Conservation (phyloP, 2,113 vertebrate species). For the Spheniscus mendiculus region DNA sequence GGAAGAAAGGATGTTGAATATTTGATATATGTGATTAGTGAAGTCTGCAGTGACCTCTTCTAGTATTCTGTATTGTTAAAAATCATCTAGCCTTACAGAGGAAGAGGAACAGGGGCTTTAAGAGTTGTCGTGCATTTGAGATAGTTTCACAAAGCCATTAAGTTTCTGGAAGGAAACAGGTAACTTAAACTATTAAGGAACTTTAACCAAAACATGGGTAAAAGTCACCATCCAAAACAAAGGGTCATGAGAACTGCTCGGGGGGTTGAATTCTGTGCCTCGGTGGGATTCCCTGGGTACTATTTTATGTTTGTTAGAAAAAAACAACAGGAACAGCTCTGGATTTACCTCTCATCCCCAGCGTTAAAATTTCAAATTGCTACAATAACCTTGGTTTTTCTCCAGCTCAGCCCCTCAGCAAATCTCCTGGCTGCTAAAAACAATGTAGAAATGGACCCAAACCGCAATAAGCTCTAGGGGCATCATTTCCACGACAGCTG, state of each 20-base stretch:
- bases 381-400: not conserved
- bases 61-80: not conserved
- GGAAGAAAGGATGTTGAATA: slow-evolving; percentile 5
- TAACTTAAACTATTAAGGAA: not conserved
- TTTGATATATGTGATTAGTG: slow-evolving; percentile 1
- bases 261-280: not conserved
- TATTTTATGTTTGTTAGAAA: not conserved
- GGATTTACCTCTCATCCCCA: not conserved
- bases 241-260: not conserved
- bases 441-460: not conserved
- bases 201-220: not conserved
- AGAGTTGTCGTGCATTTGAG: not conserved
- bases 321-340: not conserved
- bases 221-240: not conserved
- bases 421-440: not conserved
- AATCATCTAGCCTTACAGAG: not conserved
- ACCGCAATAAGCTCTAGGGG: not conserved
- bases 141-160: not conserved
- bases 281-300: not conserved
- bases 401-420: not conserved
- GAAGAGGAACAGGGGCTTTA: not conserved
- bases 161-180: not conserved
- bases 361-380: not conserved
- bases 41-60: not conserved
- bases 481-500: not conserved